Evolutionary conservation across 2,113 vertebrate species (phyloP), one percentile per base, ranked within the genome.

Genomic region (Anguilla rostrata): DNA sequence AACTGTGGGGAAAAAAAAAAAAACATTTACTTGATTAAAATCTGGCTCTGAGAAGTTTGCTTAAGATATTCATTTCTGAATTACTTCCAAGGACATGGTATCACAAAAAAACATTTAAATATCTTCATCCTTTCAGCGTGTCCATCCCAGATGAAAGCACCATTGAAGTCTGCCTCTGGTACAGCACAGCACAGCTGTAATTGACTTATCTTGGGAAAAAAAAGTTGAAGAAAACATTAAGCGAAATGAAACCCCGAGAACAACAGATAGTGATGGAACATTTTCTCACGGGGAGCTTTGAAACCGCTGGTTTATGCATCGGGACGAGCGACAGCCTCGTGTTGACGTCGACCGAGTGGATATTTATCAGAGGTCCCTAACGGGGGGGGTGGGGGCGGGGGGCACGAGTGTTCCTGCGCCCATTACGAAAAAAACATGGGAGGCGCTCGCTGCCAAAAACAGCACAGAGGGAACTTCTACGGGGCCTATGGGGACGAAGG

Each of bases 401-500:
- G 84, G 85, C 86, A 60, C 40, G 86, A 71, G 81, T 89, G 90
- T 88, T 83, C 86, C 89, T 86, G 41, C 87, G 49, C 43, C 84
- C 88, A 89, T 92, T 86, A 89, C 85, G 34, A 34, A 46, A 89
- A 86, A 87, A 91, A 92, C 89, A 85, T 80, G 83, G 83, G 78
- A 78, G 82, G n/a, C 41, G 46, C 83, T 39, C 57, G 80, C 88
- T 90, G 93, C 92, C 93, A 94, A 92, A 89, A 92, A 89, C 88
- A 93, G 91, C 90, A 93, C 49, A 49, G 87, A 85, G 84, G 39
- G 86, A 53, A 79, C 43, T 22, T n/a, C 71, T 78, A 40, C 3
- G 6, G 43, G 20, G 60, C 84, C 84, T 83, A 9, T 29, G 22
- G 26, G 53, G 40, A 43, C 22, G 57, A n/a, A 75, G 63, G 4